Percentiles rank a stretch among this genome's conserved stretches.
These are phyloP conservation scores for Diachasma alloeum DNA, from an alignment of 1,140 invertebrate species.

Conservation along the genomic window DNA sequence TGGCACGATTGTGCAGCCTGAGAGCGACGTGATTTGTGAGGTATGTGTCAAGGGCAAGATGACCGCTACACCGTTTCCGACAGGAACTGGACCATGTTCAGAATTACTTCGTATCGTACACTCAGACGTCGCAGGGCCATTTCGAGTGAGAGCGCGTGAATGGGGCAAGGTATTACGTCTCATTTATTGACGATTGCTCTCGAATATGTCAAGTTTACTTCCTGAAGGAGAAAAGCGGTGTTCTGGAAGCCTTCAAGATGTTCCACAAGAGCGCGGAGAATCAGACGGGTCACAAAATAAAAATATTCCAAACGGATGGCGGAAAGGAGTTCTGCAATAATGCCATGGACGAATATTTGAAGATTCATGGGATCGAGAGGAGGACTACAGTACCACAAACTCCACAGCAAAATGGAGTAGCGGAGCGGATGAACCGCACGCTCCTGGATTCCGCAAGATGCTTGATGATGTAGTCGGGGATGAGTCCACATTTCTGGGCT, in stretches of 20 bases:
- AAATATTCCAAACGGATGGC: slow-evolving; percentile 44
- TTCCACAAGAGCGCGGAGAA: neutral
- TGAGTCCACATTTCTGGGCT: neutral
- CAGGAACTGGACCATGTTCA: neutral
- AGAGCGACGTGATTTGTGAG: slow-evolving; percentile 12
- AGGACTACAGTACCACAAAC: neutral
- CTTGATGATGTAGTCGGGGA: neutral
- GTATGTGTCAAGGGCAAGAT: slow-evolving; percentile 14
- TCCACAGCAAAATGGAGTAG: neutral
- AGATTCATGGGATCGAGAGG: neutral
- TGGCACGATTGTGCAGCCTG: neutral
- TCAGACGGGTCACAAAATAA: neutral
- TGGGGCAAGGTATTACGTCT: slow-evolving; percentile 38
- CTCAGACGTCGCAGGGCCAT: slow-evolving; percentile 53
- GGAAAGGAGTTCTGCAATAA: slow-evolving; percentile 49
- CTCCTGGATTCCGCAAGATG: neutral
- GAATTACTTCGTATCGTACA: slow-evolving; percentile 12
- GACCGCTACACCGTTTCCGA: slow-evolving; percentile 4
- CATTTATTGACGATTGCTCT: slow-evolving; percentile 43
- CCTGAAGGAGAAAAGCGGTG: slow-evolving; percentile 41
- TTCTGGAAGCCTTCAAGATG: slow-evolving; percentile 36
- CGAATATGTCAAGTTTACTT: slow-evolving; percentile 42
- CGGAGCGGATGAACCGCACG: neutral
- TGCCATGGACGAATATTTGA: slow-evolving; percentile 39
- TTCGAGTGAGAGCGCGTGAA: slow-evolving; percentile 33